phyloP scores from a whole-genome alignment of 2,797 vertebrate genomes.

The Myotis findleyi region DNA sequence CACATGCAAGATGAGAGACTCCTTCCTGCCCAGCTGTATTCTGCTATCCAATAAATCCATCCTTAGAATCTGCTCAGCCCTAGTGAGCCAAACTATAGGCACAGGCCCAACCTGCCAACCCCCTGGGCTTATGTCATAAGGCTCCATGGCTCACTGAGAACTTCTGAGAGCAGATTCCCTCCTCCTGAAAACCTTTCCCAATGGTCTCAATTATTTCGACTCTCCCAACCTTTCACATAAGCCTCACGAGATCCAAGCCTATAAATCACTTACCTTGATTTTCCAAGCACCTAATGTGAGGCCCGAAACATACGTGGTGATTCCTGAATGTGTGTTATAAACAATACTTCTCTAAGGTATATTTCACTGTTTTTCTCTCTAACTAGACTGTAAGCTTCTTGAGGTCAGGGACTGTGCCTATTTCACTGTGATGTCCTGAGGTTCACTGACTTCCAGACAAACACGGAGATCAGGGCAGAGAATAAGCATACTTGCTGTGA shows the following conservation, averaged over 20 bases:
- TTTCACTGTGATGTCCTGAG: neutral
- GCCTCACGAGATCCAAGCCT: neutral
- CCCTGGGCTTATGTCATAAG: neutral
- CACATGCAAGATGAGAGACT: neutral
- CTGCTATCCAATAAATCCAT: neutral
- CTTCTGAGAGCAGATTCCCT: neutral
- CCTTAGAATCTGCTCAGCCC: neutral
- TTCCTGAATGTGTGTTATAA: neutral
- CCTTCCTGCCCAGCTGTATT: neutral
- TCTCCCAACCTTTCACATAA: neutral
- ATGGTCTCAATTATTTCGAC: neutral
- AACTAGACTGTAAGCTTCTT: neutral
- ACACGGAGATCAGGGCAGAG: neutral
- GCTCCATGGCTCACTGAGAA: neutral
- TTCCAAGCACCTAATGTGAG: neutral
- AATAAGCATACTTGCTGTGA: neutral
- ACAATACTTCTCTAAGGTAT: neutral
- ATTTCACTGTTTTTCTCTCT: neutral
- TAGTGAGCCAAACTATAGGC: neutral
- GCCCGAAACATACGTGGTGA: neutral
- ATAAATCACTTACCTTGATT: neutral
- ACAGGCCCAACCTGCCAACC: neutral
- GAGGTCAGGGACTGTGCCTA: neutral
- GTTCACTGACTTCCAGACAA: neutral
- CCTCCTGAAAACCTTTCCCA: neutral